Evolutionary conservation across 2,797 vertebrate genomes (phyloP), one percentile per base, ranked within the genome.

Genomic region (Microchirus variegatus): DNA sequence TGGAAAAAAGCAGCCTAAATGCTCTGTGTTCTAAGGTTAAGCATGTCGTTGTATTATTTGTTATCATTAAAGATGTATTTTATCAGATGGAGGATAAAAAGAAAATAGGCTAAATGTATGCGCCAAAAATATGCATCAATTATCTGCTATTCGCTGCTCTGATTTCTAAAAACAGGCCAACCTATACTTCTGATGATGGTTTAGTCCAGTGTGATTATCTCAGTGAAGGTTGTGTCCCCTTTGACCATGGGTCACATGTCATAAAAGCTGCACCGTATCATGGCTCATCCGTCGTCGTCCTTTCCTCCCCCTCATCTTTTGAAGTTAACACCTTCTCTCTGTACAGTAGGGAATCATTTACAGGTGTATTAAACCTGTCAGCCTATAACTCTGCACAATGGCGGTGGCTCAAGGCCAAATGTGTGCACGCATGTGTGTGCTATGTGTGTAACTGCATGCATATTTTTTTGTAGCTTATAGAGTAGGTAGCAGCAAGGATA

Each of bases 321-420:
- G 84, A 88, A 86, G 78, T 83, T 73, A 72, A 83, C 77, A 70
- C 75, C 83, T 82, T 61, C 41, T 65, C 63, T 42, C 70, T 70
- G 59, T 81, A 78, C 78, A 78, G 77, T 78, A 46, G 55, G 67
- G 78, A 86, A 78, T 84, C 74, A 83, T 84, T 86, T 86, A 83
- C 81, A 83, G 78, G 72, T 63, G 65, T 84, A 77, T 75, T 87
- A 83, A 86, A 84, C 68, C 77, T 87, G 89, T 80, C 89, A 80
- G 67, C 56, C 62, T 78, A 69, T 86, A 83, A 83, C 67, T 73
- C 83, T 73, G 57, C 75, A 88, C 82, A 84, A 84, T 81, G 70
- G 73, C 48, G 63, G 67, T 78, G 73, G 75, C 86, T 77, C 82
- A 77, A 77, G 83, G 86, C 85, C 80, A 87, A 82, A 71, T 8